Base-by-base conservation (phyloP, 2,113 vertebrate genomes). In the Parus major region DNA sequence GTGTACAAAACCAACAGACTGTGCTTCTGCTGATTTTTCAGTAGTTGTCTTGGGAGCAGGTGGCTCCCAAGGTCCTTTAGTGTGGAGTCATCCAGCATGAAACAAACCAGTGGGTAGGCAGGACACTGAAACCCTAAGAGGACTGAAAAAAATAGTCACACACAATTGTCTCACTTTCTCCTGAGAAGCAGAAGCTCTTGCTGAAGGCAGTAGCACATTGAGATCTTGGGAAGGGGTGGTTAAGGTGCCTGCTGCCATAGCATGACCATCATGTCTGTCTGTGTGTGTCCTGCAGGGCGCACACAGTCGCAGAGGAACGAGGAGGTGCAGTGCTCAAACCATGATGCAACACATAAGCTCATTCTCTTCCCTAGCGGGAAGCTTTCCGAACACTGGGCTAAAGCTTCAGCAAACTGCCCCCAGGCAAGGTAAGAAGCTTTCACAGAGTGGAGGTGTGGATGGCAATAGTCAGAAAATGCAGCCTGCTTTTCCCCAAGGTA, bases 221-320 rank as follows among this genome's bases (percentile, higher is more conserved):
- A 82, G 31, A 23, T 21, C 12, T 18, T 28, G 36, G 44, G 56
- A 55, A 68, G 49, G 52, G 56, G 19, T 35, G 68, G 23, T 59
- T 57, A 14, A 46, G 47, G 33, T 60, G 41, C 28, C 49, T 4
- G 5, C 42, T 88, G 35, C 69, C 56, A 20, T 23, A 56, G 21
- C 0, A 0, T 77, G 36, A 69, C 35, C 0, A 0, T 35, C 0
- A 0, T 42, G 56, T 22, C 47, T 79, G 29, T 55, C 36, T n/a
- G 22, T 72, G 1, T 79, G n/a, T 66, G 46, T 61, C 46, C 59
- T 86, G 36, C 72, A 97, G 96, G 41, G 36, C 1, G 1, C 12
- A 3, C 10, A 2, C 31, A n/a, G 20, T 15, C 5, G 0, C 88
- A 39, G 91, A 29, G 46, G 44, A 56, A 63, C 0, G 18, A 23